Base-by-base conservation (phyloP, 92 coral and sea anemone genomes). In the Pocillopora meandrina region DNA sequence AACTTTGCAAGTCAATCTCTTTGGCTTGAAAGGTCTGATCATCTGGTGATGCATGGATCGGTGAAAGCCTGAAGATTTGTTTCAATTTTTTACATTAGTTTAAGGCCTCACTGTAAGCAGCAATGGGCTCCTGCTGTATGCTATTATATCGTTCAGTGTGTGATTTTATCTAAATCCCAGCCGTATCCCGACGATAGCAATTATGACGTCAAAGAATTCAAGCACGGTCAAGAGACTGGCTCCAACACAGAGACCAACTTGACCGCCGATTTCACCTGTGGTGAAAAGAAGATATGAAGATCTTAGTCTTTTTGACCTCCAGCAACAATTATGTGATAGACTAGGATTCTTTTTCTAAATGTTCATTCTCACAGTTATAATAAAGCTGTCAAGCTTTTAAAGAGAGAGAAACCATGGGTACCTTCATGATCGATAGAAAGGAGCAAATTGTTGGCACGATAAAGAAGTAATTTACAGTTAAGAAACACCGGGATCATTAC, bases 211-310 rank as follows among this genome's bases (percentile, higher is more conserved):
- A 36, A 10, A 69, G 18, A 69, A 69, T 18, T 69, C 74, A 9
- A 69, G 52, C 55, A 69, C 47, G 74, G 74, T 69, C 74, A 69
- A 42, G 47, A 69, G 74, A 69, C 74, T 69, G 68, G 68, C 68
- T 5, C 68, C 68, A 17, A 63, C 68, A 63, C 68, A 63, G 23
- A 63, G 68, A 17, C 68, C 68, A 17, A 63, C 68, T 21, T 63
- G 68, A 21, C 68, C 68, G 23, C 68, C 68, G 23, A 63, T 63
- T 63, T 63, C 68, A 63, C 68, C 68, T 63, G 23, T 17, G 11
- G 68, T 17, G 68, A 63, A 21, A 21, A 21, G 23, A 63, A 21
- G 11, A 63, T 6, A 10, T 17, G 5, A 6, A 63, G 23, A 10
- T 63, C n/a, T 17, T 10, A 63, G 68, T 17, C 23, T 42, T 42